Base-by-base conservation (phyloP, 2,113 vertebrate species). In the Brachyhypopomus gauderio region DNA sequence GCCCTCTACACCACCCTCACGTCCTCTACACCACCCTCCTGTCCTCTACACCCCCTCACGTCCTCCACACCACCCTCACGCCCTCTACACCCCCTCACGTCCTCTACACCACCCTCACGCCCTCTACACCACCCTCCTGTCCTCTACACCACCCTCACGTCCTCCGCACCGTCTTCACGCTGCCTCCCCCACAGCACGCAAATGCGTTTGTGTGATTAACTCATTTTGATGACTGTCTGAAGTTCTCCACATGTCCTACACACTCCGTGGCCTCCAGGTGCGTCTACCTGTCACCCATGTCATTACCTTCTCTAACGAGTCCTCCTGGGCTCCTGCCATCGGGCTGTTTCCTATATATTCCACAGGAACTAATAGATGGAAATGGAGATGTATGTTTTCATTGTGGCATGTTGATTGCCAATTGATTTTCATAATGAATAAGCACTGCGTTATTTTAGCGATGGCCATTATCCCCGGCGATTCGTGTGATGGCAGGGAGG, bases 251-350 rank as follows among this genome's bases (percentile, higher is more conserved):
- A 78, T 83, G 85, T 75, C 75, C 78, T 38, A 25, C 56, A 22
- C 81, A 72, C 70, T 19, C 34, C 77, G 58, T 27, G 27, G 59
- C 41, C 69, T 41, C 11, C 74, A 60, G 63, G 80, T 86, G 67
- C 55, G 27, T 77, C 22, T 45, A 12, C 70, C 34, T 16, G 78
- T 63, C 25, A 72, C 52, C 77, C 71, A 85, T 87, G 82, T 87
- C 80, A 86, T 78, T 80, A 77, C 77, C 59, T 74, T 60, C 56
- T 64, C 80, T 81, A 70, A 76, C n/a, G 74, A 81, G 73, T 55
- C 64, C 25, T 30, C 14, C 23, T 79, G 41, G 58, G 19, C 72
- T 52, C 20, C 9, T 14, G 20, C 48, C 17, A 69, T 75, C 56
- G 52, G 41, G 73, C 75, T 8, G 1, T 59, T 36, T 72, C 66